These are phyloP conservation scores for Ptychochromis oligacanthus DNA, from an alignment of 2,113 vertebrate species.

Conservation along the genomic window DNA sequence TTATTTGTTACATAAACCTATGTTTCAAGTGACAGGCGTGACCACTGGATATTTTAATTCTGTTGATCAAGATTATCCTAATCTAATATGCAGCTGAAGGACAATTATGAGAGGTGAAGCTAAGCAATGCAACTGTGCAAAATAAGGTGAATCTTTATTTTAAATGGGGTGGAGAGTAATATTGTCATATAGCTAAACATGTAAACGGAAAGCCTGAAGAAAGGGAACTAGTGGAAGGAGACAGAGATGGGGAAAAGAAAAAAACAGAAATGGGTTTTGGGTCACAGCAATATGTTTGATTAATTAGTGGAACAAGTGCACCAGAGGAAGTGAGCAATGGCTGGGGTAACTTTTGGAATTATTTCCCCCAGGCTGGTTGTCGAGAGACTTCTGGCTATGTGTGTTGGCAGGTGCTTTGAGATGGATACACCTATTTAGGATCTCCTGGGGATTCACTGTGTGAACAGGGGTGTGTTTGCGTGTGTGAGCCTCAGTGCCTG, in stretches of 20 bases:
- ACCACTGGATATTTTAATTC: background rate
- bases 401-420: slow-evolving; percentile 62
- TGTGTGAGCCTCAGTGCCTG: slow-evolving; percentile 6
- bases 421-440: slow-evolving; percentile 57
- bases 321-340: slow-evolving; percentile 34
- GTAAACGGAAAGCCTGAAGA: background rate
- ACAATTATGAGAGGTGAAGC: slow-evolving; percentile 25
- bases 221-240: background rate
- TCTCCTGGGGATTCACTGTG: slow-evolving; percentile 48
- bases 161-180: background rate
- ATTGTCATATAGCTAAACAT: background rate
- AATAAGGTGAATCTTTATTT: background rate
- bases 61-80: slow-evolving; percentile 21
- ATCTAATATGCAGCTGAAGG: background rate
- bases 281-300: slow-evolving; percentile 47
- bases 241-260: background rate
- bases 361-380: slow-evolving; percentile 53
- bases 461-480: slow-evolving; percentile 33
- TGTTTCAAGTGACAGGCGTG: background rate
- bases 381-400: slow-evolving; percentile 43
- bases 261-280: slow-evolving; percentile 10
- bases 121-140: slow-evolving; percentile 58
- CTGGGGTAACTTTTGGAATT: slow-evolving; percentile 41
- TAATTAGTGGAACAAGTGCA: slow-evolving; percentile 35
- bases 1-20: background rate